Base-by-base conservation (phyloP, 2,113 vertebrate genomes). In the Cololabis saira region DNA sequence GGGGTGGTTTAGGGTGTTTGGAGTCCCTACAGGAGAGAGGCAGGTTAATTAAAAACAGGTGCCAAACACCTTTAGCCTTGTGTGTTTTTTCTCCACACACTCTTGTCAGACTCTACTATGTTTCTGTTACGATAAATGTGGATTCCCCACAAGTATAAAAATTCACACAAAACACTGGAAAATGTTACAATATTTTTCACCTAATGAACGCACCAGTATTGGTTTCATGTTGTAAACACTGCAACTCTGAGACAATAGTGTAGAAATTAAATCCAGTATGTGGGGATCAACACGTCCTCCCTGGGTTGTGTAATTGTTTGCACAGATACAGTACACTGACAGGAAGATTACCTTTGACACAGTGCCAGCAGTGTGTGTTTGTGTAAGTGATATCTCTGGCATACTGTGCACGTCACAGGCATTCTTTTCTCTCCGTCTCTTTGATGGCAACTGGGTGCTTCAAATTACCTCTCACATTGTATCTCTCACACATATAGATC, bases 1-100 rank as follows among this genome's bases (percentile, higher is more conserved):
- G 78, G 1, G 97, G 97, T 72, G 97, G 93, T 65, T 94, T 80
- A 75, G 97, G 97, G 24, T 96, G 87, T 85, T 96, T 97, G 54
- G 97, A 95, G 91, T 98, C 95, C 90, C 97, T 99, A 61, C 69
- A 76, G 37, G 48, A 53, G 50, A 24, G 12, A 50, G 5, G 27
- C 16, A 63, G 33, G 27, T 48, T 69, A 40, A 50, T 21, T 21
- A 27, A 19, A 14, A 75, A 60, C n/a, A 42, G 5, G 15, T 40
- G 5, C 8, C 2, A 22, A 61, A 57, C 2, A 22, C 2, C 18
- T 50, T 73, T 61, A 0, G 6, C n/a, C 12, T n/a, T 43, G 12
- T 37, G 15, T n/a, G 5, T 37, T 24, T 37, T 40, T 19, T n/a
- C 13, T n/a, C 4, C 12, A 15, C 52, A 53, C 9, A 57, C 21